phyloP scores from a whole-genome alignment of 2,113 vertebrate species.

The Epinephelus fuscoguttatus region DNA sequence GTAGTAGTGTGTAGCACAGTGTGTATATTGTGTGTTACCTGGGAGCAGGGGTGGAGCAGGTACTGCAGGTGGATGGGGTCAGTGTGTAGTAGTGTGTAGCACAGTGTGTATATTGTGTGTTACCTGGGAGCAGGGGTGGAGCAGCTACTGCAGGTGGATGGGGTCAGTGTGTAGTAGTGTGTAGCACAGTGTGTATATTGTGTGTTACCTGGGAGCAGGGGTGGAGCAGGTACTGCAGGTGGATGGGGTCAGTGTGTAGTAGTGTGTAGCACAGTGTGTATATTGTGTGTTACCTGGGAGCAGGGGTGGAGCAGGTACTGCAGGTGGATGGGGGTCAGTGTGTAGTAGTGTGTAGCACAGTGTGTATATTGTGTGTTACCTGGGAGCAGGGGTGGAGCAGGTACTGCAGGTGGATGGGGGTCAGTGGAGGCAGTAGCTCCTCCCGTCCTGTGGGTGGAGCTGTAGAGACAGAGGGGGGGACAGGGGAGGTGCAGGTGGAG shows the following conservation, averaged over 20 bases:
- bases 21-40: constrained; percentile 36
- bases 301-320: constrained; percentile 81
- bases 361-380: constrained; percentile 31
- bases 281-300: constrained; percentile 63
- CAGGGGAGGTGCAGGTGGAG: not conserved
- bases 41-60: constrained; percentile 82
- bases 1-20: not conserved
- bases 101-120: not conserved
- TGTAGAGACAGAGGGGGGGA: not conserved
- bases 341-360: too few relatives aligned
- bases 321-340: constrained; percentile 31
- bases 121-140: constrained; percentile 84
- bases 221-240: constrained; percentile 67
- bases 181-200: not conserved
- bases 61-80: constrained; percentile 49
- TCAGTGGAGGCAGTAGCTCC: constrained; percentile 56
- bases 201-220: constrained; percentile 81
- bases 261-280: too few relatives aligned
- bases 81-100: constrained; percentile 3
- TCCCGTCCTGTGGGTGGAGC: constrained; percentile 41
- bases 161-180: constrained; percentile 1
- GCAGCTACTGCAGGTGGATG: constrained; percentile 56
- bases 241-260: constrained; percentile 45
- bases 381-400: constrained; percentile 82
- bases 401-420: constrained; percentile 47